Percentiles rank a stretch among this genome's conserved stretches.
Conservation (phyloP, 1,140 invertebrate genomes). For the Phenacoccus solenopsis region DNA sequence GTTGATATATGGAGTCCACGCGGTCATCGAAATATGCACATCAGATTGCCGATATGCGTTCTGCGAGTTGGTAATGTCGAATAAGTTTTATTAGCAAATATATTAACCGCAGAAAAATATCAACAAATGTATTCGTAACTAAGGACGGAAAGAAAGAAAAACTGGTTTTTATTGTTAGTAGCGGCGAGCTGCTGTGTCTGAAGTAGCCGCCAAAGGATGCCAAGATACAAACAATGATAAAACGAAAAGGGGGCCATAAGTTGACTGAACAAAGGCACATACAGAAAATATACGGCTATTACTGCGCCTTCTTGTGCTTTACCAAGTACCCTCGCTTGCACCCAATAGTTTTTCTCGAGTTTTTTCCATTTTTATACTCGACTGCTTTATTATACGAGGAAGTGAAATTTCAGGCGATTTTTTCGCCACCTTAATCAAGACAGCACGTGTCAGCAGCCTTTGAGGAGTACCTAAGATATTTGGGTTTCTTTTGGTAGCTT, state of each 20-base stretch:
- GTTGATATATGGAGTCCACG: neutral
- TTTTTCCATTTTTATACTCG: no score
- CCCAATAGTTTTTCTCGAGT: no score
- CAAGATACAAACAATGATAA: conserved; percentile 18
- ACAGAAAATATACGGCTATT: conserved; percentile 4
- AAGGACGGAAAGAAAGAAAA: neutral
- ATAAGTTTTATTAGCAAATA: conserved; percentile 14
- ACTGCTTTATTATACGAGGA: no score
- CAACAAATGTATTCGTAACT: conserved; percentile 11
- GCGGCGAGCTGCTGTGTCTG: conserved; percentile 10
- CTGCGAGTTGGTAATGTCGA: neutral
- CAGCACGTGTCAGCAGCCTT: no score
- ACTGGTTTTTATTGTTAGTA: conserved; percentile 17
- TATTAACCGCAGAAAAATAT: conserved; percentile 12
- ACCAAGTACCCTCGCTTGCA: neutral
- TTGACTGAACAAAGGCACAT: conserved; percentile 8
- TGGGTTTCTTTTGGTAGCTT: no score
- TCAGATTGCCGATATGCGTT: neutral
- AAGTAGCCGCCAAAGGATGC: conserved; percentile 16
- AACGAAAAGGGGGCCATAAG: conserved; percentile 16
- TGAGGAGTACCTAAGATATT: no score
- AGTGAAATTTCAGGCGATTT: no score
- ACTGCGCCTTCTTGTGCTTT: neutral
- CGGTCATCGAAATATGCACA: neutral
- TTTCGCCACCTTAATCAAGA: no score